Percentiles rank a stretch among this genome's conserved stretches.
Conservation (phyloP, 35 echinoderm and acorn worm genomes). For the Stichopus chloronotus region DNA sequence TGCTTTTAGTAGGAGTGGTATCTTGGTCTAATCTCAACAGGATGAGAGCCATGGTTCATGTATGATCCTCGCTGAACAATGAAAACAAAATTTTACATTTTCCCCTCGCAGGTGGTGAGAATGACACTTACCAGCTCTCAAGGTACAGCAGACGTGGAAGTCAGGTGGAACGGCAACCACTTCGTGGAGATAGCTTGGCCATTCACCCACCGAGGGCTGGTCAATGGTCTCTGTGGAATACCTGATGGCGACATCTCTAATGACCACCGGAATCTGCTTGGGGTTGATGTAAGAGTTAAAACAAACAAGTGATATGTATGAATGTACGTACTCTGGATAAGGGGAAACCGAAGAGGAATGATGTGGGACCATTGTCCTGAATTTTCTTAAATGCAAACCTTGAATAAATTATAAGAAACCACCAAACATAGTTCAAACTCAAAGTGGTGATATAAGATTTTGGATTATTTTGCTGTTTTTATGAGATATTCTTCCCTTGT, state of each 20-base stretch:
- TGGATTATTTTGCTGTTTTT: too few species aligned
- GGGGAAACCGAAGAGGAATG: too few species aligned
- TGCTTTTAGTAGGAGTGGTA: too few species aligned
- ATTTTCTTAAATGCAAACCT: too few species aligned
- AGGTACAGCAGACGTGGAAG: constrained; percentile 4
- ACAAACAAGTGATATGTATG: background rate
- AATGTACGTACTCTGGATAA: too few species aligned
- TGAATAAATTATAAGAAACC: too few species aligned
- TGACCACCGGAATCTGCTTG: background rate
- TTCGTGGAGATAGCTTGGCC: constrained; percentile 49
- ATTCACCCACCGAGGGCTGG: background rate
- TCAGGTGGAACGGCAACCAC: constrained; percentile 46
- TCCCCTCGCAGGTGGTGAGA: background rate
- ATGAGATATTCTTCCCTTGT: too few species aligned
- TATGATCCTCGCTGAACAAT: too few species aligned
- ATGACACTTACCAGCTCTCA: background rate
- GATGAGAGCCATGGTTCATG: background rate
- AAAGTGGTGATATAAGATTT: too few species aligned
- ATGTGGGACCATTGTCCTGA: too few species aligned
- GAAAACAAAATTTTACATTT: background rate
- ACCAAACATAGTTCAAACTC: too few species aligned
- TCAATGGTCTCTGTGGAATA: constrained; percentile 53
- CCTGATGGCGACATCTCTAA: constrained; percentile 26
- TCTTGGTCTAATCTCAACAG: too few species aligned
- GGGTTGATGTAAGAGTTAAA: constrained; percentile 5